Evolutionary conservation across 2,113 vertebrate species (phyloP).

Genomic region (Laticauda colubrina): DNA sequence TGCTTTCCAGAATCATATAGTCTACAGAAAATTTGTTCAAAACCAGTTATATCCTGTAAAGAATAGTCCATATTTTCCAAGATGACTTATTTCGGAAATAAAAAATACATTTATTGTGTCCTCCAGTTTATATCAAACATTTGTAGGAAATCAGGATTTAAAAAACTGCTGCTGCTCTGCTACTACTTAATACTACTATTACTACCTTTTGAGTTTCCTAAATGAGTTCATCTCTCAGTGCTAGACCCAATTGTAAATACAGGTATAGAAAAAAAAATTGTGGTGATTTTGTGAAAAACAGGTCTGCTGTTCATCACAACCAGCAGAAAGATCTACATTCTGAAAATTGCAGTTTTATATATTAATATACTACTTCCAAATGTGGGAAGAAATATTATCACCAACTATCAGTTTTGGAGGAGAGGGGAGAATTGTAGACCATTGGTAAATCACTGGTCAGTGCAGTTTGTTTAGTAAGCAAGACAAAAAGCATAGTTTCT

Average conservation of each 20-base stretch:
- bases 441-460: slow-evolving; percentile 38
- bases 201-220: neutral
- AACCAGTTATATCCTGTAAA: neutral
- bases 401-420: slow-evolving; percentile 12
- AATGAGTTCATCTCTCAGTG: neutral
- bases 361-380: slow-evolving; percentile 1
- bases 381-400: slow-evolving; percentile 5
- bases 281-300: neutral
- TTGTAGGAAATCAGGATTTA: neutral
- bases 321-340: slow-evolving; percentile 11
- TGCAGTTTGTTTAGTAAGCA: slow-evolving; percentile 37
- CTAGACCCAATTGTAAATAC: neutral
- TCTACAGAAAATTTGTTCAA: neutral
- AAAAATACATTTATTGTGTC: neutral
- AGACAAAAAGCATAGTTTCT: slow-evolving; percentile 32
- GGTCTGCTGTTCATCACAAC: slow-evolving; percentile 20
- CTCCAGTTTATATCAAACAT: neutral
- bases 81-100: neutral
- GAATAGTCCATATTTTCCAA: neutral
- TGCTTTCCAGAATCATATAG: neutral
- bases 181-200: neutral
- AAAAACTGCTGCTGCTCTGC: neutral
- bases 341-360: slow-evolving; percentile 21
- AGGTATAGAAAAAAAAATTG: neutral
- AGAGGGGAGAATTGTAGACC: neutral